Percentiles rank a stretch among this genome's conserved stretches.
Evolutionary conservation across 2,797 vertebrate species (phyloP).

Genomic region (Cyprinella venusta): DNA sequence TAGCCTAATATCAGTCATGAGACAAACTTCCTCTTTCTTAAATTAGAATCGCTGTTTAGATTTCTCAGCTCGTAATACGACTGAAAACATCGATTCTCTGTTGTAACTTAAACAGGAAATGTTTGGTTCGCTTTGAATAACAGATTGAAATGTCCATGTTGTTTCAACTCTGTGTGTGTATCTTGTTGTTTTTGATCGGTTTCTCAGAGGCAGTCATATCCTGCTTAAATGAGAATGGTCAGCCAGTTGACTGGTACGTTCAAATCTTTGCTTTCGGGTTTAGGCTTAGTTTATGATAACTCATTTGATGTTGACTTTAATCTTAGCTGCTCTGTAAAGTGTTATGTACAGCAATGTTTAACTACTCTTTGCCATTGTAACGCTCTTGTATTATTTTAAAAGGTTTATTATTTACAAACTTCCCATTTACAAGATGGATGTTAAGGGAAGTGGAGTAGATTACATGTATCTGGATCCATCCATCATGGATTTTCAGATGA

Average conservation of each 20-base stretch:
- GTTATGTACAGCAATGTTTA: background rate
- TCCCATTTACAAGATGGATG: slow-evolving; percentile 76
- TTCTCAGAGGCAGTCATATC: slow-evolving; percentile 73
- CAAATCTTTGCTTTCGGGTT: slow-evolving; percentile 42
- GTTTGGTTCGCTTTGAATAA: background rate
- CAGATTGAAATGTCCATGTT: slow-evolving; percentile 23
- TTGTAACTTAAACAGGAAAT: slow-evolving; percentile 42
- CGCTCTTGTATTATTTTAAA: slow-evolving; percentile 31
- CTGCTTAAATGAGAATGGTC: slow-evolving; percentile 86
- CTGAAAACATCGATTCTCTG: slow-evolving; percentile 31
- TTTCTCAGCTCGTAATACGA: background rate
- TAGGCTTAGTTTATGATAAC: background rate
- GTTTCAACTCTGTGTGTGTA: slow-evolving; percentile 8
- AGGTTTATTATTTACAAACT: slow-evolving; percentile 94
- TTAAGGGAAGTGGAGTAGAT: slow-evolving; percentile 80
- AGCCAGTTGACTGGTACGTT: slow-evolving; percentile 89
- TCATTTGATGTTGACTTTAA: background rate
- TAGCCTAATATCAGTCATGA: slow-evolving; percentile 58
- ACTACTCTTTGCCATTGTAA: background rate
- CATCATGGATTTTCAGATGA: slow-evolving; percentile 76
- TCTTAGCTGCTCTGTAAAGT: background rate
- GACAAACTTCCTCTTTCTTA: slow-evolving; percentile 73
- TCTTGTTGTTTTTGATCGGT: slow-evolving; percentile 47
- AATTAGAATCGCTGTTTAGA: slow-evolving; percentile 53
- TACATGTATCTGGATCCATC: slow-evolving; percentile 90